These are phyloP conservation scores for Leptura quadrifasciata DNA, from an alignment of 2,888 invertebrate genomes.

Conservation along the genomic window DNA sequence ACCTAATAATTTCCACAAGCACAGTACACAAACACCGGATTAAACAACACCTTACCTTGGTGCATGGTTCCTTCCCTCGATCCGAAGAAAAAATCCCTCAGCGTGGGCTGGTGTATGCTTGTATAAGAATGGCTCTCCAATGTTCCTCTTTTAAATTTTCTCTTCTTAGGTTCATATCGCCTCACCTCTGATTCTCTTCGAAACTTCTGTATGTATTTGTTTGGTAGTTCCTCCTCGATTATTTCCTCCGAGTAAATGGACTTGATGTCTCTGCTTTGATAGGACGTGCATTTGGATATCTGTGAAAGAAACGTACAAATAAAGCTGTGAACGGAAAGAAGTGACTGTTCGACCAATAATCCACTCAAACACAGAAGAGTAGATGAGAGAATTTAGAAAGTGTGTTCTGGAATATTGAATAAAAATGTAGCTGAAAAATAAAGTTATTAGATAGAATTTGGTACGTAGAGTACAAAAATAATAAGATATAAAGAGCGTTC, in stretches of 20 bases:
- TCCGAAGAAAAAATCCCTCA: conserved; percentile 70
- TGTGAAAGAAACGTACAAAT: conserved; percentile 43
- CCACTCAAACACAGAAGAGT: no score
- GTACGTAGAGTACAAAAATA: no score
- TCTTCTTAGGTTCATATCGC: conserved; percentile 58
- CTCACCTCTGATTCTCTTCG: conserved; percentile 69
- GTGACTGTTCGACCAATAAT: not conserved
- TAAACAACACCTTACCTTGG: conserved; percentile 62
- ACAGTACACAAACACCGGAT: no score
- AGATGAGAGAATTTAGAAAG: no score
- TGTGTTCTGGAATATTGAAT: not conserved
- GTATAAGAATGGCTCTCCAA: conserved; percentile 72
- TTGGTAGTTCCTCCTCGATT: conserved; percentile 47
- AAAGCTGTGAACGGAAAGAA: not conserved
- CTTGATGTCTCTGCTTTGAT: conserved; percentile 64
- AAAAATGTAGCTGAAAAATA: no score
- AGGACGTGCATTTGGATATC: conserved; percentile 67
- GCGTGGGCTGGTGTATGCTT: conserved; percentile 66
- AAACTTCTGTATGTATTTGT: conserved; percentile 68
- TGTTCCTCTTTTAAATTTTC: conserved; percentile 69
- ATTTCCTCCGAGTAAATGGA: conserved; percentile 41
- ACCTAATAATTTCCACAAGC: no score
- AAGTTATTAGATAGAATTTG: no score
- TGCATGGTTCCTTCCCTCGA: conserved; percentile 68
- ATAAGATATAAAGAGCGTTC: no score